Evolutionary conservation across 2,888 invertebrate genomes (phyloP), one percentile per base, ranked within the genome.

Genomic region (Amblyteles armatorius): DNA sequence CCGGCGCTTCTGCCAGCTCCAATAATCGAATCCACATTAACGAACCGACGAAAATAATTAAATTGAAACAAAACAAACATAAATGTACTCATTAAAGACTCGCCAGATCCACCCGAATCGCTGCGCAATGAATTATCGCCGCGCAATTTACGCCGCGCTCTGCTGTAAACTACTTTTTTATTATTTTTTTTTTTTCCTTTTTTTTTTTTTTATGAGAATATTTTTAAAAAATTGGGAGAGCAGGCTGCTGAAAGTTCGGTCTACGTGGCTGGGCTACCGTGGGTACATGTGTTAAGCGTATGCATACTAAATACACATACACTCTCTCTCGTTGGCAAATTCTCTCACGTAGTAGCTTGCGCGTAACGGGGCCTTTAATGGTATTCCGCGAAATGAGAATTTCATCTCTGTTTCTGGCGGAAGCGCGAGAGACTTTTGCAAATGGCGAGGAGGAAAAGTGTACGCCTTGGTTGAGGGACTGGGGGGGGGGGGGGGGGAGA

Each of bases 301-400:
- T 63, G 65, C 79, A 82, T 79, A 82, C 68, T 63, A 78, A 76
- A 52, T 65, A 69, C 72, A 57, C 63, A 76, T 79, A 74, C 78
- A 82, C 52, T 79, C 52, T 74, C 52, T 76, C 52, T 78, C 86
- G 63, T 86, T 84, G 76, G 72, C 55, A 52, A 86, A 87, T 86
- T 84, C 76, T 82, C 84, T 86, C 86, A 87, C 87, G 86, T 86
- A 84, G 77, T 78, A 82, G 82, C 72, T 74, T 72, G 79, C 68
- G 68, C 80, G 83, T 81, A 83, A 80, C 72, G 57, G 73, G 79
- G 50, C 52, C 80, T 73, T 52, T 85, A 81, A 82, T 85, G 80
- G 83, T 78, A 83, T 83, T 83, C 77, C 80, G 19, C 83, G 73
- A 78, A 82, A 85, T 85, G 82, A 85, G 79, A 79, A 85, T 87